Evolutionary conservation across 2,113 vertebrate genomes (phyloP).

Genomic region (Chaetorhynchus papuensis): DNA sequence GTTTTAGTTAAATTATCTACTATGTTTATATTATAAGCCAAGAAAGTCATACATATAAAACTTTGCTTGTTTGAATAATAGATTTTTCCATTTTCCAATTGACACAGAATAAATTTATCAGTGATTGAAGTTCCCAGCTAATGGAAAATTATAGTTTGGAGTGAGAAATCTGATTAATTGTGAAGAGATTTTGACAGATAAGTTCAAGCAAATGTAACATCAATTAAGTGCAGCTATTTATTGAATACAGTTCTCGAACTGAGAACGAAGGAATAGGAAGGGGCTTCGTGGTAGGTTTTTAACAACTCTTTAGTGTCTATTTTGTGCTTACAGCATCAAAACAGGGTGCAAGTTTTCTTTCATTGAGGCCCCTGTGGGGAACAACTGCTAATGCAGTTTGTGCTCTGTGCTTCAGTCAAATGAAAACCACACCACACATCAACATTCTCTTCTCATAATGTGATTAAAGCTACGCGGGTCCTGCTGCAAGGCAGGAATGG

Average conservation of each 20-base stretch:
- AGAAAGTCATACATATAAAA: conserved; percentile 35
- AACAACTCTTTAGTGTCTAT: not conserved
- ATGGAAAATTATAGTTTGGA: not conserved
- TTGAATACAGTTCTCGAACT: not conserved
- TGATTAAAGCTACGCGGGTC: not conserved
- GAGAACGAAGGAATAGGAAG: not conserved
- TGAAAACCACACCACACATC: not conserved
- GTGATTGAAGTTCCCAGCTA: not conserved
- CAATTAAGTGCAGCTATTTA: not conserved
- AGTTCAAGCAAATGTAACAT: not conserved
- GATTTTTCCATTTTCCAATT: conserved; percentile 1
- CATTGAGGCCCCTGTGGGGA: not conserved
- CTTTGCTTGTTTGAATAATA: conserved; percentile 38
- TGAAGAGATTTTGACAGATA: not conserved
- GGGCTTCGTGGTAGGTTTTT: not conserved
- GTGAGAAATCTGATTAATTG: not conserved
- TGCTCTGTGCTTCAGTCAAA: not conserved
- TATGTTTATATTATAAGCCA: conserved; percentile 43
- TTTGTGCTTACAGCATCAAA: not conserved
- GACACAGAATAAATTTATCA: not conserved
- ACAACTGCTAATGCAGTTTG: not conserved
- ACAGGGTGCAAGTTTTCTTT: not conserved
- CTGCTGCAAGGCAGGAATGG: not conserved
- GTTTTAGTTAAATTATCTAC: conserved; percentile 62
- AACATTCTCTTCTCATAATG: not conserved